Evolutionary conservation across 1,140 invertebrate species (phyloP), one percentile per base, ranked within the genome.

Genomic region (Elysia chlorotica): DNA sequence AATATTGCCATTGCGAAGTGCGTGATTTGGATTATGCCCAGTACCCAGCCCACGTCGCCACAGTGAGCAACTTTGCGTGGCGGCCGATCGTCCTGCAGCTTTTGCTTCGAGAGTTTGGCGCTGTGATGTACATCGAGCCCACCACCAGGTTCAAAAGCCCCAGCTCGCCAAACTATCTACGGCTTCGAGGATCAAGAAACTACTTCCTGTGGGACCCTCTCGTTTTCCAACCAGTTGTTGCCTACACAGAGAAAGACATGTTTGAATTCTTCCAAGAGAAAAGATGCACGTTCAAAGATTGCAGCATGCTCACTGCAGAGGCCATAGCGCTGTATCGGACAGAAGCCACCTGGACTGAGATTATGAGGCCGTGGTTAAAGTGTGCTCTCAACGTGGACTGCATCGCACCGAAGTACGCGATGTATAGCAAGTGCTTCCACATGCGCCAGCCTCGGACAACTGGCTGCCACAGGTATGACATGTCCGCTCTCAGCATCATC

Each of bases 331-430:
- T 84, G 21, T 83, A 83, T 66, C 70, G 78, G 53, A 81, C 79
- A 30, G 81, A 81, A 35, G 30, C 35, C 1, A 81, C 78, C 1
- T 84, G 81, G 83, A 35, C 38, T 28, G 62, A 65, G 25, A 62
- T 84, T 0, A 81, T 84, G 81, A 83, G 79, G 65, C 83, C 83
- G 25, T 83, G 79, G 83, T 59, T 84, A 25, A 80, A 78, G 38
- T 84, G 83, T 77, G 79, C 79, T 5, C 73, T 84, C 0, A 82
- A 77, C 36, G 63, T 62, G 21, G 72, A 81, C 19, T 84, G 83
- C 41, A 79, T 84, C n/a, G 57, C 81, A 25, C 83, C 83, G 0
- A 56, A 74, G 21, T 77, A 75, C 56, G 74, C 81, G 28, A 53
- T 71, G 23, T 76, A 74, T 33, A 77, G 76, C 19, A 79, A 77